phyloP scores from a whole-genome alignment of 2,888 invertebrate species.

The Agriopis leucophaearia region DNA sequence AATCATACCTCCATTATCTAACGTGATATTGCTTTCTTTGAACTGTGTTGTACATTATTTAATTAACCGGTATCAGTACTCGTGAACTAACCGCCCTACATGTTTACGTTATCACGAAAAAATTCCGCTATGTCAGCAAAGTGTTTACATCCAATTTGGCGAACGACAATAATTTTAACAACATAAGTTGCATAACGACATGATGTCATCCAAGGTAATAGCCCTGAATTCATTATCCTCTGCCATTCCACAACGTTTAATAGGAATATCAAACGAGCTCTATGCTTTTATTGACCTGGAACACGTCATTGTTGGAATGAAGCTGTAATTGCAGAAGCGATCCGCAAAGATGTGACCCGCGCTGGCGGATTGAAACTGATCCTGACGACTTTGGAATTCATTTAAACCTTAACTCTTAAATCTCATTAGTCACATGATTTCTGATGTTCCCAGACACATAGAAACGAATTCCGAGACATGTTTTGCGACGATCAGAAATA shows the following conservation, averaged over 20 bases:
- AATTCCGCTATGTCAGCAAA: conserved; percentile 50
- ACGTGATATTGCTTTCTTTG: conserved; percentile 22
- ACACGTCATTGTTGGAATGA: conserved; percentile 57
- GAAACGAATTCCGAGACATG: conserved; percentile 86
- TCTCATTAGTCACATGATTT: conserved; percentile 84
- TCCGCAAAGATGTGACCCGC: conserved; percentile 42
- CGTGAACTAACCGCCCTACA: conserved; percentile 13
- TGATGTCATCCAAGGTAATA: conserved; percentile 68
- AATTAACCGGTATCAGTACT: conserved; percentile 28
- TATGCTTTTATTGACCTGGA: conserved; percentile 57
- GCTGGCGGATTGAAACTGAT: background rate
- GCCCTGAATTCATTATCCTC: conserved; percentile 66
- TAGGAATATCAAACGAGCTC: conserved; percentile 57
- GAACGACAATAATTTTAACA: conserved; percentile 65
- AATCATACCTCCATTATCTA: conserved; percentile 23
- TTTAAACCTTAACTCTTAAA: conserved; percentile 59
- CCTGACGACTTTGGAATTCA: conserved; percentile 45
- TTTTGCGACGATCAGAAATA: conserved; percentile 84
- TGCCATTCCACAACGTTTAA: conserved; percentile 64
- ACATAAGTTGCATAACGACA: conserved; percentile 63
- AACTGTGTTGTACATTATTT: conserved; percentile 23
- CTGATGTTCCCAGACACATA: conserved; percentile 83
- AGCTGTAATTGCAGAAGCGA: conserved; percentile 52
- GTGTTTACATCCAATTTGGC: conserved; percentile 66
- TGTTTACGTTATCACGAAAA: conserved; percentile 18